Evolutionary conservation across 2,888 invertebrate genomes (phyloP).

Genomic region (Ectemnius cavifrons): DNA sequence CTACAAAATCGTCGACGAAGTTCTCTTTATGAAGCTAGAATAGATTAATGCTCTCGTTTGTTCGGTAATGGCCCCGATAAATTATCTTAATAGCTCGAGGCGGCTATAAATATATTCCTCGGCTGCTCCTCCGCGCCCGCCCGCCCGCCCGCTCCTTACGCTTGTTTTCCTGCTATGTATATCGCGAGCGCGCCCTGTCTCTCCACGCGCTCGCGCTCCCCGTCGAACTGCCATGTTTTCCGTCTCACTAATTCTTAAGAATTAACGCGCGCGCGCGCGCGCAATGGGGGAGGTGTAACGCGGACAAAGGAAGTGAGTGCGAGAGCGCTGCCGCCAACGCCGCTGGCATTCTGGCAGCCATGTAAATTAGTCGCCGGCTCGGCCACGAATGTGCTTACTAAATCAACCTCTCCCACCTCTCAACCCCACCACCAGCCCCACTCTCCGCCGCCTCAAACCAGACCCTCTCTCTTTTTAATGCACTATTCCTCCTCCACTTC

Average conservation of each 20-base stretch:
- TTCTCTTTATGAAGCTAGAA: slow-evolving; percentile 78
- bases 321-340: slow-evolving; percentile 37
- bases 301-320: slow-evolving; percentile 37
- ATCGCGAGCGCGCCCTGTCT: slow-evolving; percentile 50
- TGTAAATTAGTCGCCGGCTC: slow-evolving; percentile 43
- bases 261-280: slow-evolving; percentile 16
- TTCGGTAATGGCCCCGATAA: slow-evolving; percentile 77
- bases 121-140: slow-evolving; percentile 59
- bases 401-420: not conserved
- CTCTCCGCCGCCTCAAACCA: not conserved
- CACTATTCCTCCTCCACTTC: not conserved
- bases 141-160: slow-evolving; percentile 65
- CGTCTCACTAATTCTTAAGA: slow-evolving; percentile 61
- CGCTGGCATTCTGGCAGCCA: slow-evolving; percentile 31
- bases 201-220: slow-evolving; percentile 31
- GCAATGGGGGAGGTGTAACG: slow-evolving; percentile 12
- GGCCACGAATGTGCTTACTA: slow-evolving; percentile 7
- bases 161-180: slow-evolving; percentile 65
- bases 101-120: slow-evolving; percentile 76
- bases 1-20: slow-evolving; percentile 77
- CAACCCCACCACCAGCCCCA: not conserved
- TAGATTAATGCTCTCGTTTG: slow-evolving; percentile 78
- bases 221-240: slow-evolving; percentile 63
- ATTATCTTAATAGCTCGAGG: slow-evolving; percentile 76
- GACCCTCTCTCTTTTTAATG: not conserved